Evolutionary conservation across 2,797 vertebrate species (phyloP), one percentile per base, ranked within the genome.

Genomic region (Lophotriccus pileatus): DNA sequence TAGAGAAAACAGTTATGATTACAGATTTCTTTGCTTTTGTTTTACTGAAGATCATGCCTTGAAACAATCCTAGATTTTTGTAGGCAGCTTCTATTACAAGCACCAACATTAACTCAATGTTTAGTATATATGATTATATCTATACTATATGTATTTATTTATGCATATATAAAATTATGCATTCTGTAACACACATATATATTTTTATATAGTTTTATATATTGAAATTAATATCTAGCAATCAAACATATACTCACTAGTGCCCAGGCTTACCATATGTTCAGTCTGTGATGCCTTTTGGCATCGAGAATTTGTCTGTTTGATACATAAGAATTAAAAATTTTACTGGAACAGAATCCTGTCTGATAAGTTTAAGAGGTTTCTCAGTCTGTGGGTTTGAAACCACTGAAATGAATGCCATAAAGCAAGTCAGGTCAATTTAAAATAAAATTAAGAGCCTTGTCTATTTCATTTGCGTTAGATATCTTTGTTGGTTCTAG

Each of bases 391-490:
- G 82, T 89, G 69, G 68, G 92, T 83, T 87, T 27, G 69, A 95
- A 94, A 92, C 53, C 75, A 69, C 36, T 89, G 50, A 84, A 95
- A 92, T 60, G 2, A 90, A 90, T 73, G 22, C 22, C 60, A 64
- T 70, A 23, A 90, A 84, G n/a, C 19, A 87, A 89, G 64, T 74
- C 81, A 68, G 66, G 22, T 39, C 46, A 67, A 83, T 91, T 95
- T 89, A 62, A 94, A 90, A 93, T 39, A 49, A 83, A 93, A 82
- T 76, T 1, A 93, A 95, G 62, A 70, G 18, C 23, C 62, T 55
- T 87, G 56, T 67, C 81, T 89, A 24, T 62, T 92, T 89, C n/a
- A 66, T 91, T 91, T 95, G 39, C n/a, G 60, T 80, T 90, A 77
- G 43, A 60, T 85, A 66, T 74, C 70, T 92, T 81, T 72, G n/a